These are phyloP conservation scores for Sisyra terminalis DNA, from an alignment of 2,888 invertebrate genomes.

Conservation along the genomic window DNA sequence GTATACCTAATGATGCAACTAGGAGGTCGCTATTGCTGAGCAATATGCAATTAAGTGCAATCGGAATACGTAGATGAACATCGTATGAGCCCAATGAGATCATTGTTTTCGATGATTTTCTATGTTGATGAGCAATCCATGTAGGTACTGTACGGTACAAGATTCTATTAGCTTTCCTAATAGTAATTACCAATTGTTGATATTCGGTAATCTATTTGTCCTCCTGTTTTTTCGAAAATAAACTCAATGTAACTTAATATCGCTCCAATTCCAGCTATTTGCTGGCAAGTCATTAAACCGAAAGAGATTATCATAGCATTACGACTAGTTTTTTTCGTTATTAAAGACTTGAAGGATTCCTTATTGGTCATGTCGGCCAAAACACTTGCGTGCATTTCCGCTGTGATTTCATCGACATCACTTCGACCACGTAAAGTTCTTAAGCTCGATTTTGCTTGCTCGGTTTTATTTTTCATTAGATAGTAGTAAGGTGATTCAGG, in stretches of 20 bases:
- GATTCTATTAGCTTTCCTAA: not conserved
- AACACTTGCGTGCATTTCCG: constrained; percentile 6
- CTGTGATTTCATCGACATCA: constrained; percentile 11
- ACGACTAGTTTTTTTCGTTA: constrained; percentile 10
- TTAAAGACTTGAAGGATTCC: constrained; percentile 8
- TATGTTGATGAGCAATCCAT: no score
- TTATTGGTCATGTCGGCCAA: constrained; percentile 9
- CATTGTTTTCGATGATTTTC: no score
- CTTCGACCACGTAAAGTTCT: constrained; percentile 16
- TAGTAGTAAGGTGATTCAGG: constrained; percentile 32
- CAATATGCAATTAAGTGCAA: no score
- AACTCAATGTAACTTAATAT: constrained; percentile 36
- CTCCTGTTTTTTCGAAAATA: constrained; percentile 30
- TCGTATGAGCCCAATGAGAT: no score
- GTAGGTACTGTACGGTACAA: not conserved
- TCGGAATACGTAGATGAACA: no score
- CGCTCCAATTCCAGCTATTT: constrained; percentile 25
- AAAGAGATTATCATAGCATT: constrained; percentile 12
- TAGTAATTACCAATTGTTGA: constrained; percentile 24
- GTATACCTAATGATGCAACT: no score
- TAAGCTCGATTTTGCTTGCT: constrained; percentile 1
- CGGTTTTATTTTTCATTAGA: constrained; percentile 4
- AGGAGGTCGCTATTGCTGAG: no score
- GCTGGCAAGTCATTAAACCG: constrained; percentile 10
- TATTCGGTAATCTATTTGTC: constrained; percentile 27